Evolutionary conservation across 2,888 invertebrate species (phyloP), one percentile per base, ranked within the genome.

Genomic region (Hirtodrosophila trivittata): DNA sequence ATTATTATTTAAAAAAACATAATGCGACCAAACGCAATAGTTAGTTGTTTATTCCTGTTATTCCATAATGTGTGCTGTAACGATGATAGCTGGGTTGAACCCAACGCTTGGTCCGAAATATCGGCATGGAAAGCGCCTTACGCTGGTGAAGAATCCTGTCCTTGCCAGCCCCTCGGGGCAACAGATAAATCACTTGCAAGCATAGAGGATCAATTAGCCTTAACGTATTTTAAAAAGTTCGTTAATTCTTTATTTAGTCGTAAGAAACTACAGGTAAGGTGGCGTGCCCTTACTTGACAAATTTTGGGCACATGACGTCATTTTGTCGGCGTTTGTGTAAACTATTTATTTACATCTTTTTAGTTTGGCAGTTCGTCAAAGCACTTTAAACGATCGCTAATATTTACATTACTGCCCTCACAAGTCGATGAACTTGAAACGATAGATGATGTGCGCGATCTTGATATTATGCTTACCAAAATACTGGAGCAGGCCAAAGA

Each of bases 201-300:
- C 12, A 37, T 57, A 1, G 80, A 78, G 33, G 81, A 89, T 50
- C 66, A 58, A 14, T 64, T 86, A 3, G 77, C 89, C 1, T 63
- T 89, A 1, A 67, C 66, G 5, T 89, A 89, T 54, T 89, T 83
- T 35, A 88, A 75, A 57, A 89, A 87, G 47, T 87, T 88, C 38
- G 70, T 83, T n/a, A 72, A 62, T n/a, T 51, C 50, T 9, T 46
- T 89, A 38, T 88, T 89, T 25, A 70, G 69, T 35, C 74, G 77
- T 1, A 69, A 86, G 1, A 55, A 54, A 12, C 49, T 89, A 3
- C 62, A 72, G 72, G 89, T 88, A 62, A 65, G 77, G 56, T 43
- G 16, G 0, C 35, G 5, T 9, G 1, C 16, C 9, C 33, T 39
- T 1, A 1, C 4, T 26, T 38, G n/a, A 6, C 33, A 49, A 52